Conservation (phyloP, 2,797 vertebrate species). For the Delichon dasypus region DNA sequence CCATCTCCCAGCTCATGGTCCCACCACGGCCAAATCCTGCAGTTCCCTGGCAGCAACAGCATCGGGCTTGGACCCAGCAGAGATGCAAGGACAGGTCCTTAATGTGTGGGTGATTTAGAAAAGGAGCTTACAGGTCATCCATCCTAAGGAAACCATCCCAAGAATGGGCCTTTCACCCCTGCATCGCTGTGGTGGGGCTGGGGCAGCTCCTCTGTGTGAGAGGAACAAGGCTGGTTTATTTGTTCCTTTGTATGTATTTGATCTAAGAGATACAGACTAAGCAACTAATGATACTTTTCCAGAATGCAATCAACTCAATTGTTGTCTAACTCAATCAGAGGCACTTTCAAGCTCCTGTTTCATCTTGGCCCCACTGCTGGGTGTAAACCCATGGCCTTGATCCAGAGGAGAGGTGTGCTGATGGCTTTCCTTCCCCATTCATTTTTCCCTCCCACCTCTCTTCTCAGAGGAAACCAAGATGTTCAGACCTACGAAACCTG, state of each 20-base stretch:
- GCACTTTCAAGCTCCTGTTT: constrained; percentile 31
- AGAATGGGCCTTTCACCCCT: not conserved
- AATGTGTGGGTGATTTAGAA: not conserved
- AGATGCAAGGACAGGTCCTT: not conserved
- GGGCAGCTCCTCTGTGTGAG: not conserved
- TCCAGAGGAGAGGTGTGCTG: not conserved
- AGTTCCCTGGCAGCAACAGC: not conserved
- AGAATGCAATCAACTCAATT: constrained; percentile 53
- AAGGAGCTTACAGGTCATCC: not conserved
- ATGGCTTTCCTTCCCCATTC: not conserved
- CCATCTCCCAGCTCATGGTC: not conserved
- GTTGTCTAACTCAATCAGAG: constrained; percentile 41
- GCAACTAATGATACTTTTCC: constrained; percentile 26
- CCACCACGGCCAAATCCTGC: fast-evolving
- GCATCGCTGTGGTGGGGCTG: fast-evolving
- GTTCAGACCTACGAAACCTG: not conserved
- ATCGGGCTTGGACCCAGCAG: not conserved
- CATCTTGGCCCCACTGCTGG: not conserved
- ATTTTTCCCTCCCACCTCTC: not conserved
- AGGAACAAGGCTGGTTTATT: not conserved
- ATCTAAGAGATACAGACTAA: constrained; percentile 56
- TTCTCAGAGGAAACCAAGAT: not conserved
- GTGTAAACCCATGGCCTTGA: constrained; percentile 26
- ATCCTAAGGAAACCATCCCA: not conserved
- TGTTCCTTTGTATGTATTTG: constrained; percentile 31